phyloP scores from a whole-genome alignment of 2,888 invertebrate genomes.

The Theretra japonica region DNA sequence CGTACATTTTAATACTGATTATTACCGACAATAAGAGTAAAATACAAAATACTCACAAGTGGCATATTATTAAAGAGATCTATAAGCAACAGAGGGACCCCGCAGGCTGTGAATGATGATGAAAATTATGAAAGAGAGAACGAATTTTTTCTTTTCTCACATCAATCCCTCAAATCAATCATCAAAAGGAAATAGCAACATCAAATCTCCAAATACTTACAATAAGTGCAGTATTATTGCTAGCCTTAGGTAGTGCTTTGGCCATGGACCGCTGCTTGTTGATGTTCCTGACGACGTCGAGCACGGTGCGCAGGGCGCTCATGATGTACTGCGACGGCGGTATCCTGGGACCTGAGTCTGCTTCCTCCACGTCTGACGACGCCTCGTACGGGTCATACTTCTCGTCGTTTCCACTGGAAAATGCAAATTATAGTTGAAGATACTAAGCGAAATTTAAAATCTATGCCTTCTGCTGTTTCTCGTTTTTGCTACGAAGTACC shows the following conservation, averaged over 20 bases:
- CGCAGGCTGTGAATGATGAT: too few species aligned
- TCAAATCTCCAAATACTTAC: too few species aligned
- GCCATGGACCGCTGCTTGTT: constrained; percentile 65
- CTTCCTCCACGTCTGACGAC: constrained; percentile 43
- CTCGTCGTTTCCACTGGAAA: constrained; percentile 50
- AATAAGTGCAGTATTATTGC: constrained; percentile 56
- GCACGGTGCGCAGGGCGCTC: constrained; percentile 72
- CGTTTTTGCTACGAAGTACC: too few species aligned
- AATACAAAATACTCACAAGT: too few species aligned
- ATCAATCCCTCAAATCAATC: too few species aligned
- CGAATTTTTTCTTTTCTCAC: too few species aligned
- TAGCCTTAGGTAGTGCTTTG: constrained; percentile 36
- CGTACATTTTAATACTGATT: too few species aligned
- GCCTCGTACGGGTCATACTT: constrained; percentile 51
- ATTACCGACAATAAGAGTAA: too few species aligned
- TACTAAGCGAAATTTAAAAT: neutral
- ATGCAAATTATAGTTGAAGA: neutral
- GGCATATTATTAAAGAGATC: too few species aligned
- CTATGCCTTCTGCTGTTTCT: neutral
- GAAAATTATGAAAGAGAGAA: too few species aligned
- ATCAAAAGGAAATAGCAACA: too few species aligned
- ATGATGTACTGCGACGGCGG: constrained; percentile 74
- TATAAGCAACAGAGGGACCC: too few species aligned
- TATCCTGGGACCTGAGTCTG: constrained; percentile 51
- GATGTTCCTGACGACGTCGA: constrained; percentile 75